phyloP scores from a whole-genome alignment of 2,113 vertebrate species.

The Cyprinodon variegatus region DNA sequence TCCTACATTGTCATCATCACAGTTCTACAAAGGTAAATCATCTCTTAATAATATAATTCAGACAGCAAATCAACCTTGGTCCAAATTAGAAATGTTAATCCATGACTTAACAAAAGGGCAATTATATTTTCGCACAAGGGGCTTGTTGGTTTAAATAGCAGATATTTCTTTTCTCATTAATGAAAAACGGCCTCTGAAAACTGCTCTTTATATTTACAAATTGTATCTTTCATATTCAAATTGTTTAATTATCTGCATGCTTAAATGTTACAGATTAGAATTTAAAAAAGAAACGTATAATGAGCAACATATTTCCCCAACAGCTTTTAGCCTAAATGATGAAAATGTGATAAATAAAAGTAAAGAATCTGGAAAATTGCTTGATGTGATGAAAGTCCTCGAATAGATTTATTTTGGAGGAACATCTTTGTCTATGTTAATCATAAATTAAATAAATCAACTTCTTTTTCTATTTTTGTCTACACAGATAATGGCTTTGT shows the following conservation, averaged over 20 bases:
- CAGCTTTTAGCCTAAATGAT: background rate
- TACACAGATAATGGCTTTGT: background rate
- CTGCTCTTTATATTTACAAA: background rate
- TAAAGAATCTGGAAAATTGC: background rate
- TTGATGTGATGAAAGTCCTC: background rate
- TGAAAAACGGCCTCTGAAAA: background rate
- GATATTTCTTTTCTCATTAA: background rate
- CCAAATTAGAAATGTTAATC: background rate
- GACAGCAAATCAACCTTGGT: background rate
- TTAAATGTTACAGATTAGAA: background rate
- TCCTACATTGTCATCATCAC: background rate
- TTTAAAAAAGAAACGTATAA: too few species aligned
- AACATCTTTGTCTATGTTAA: background rate
- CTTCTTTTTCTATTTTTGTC: background rate
- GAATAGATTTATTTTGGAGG: background rate
- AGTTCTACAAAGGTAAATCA: background rate
- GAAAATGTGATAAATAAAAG: background rate
- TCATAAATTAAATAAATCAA: background rate
- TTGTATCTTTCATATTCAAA: background rate
- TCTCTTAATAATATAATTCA: background rate
- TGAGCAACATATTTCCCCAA: background rate
- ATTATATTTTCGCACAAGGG: background rate
- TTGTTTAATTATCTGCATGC: background rate
- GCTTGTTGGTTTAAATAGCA: background rate
- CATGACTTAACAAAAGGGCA: too few species aligned